phyloP scores from a whole-genome alignment of 2,797 vertebrate species.

The Sphaeramia orbicularis region DNA sequence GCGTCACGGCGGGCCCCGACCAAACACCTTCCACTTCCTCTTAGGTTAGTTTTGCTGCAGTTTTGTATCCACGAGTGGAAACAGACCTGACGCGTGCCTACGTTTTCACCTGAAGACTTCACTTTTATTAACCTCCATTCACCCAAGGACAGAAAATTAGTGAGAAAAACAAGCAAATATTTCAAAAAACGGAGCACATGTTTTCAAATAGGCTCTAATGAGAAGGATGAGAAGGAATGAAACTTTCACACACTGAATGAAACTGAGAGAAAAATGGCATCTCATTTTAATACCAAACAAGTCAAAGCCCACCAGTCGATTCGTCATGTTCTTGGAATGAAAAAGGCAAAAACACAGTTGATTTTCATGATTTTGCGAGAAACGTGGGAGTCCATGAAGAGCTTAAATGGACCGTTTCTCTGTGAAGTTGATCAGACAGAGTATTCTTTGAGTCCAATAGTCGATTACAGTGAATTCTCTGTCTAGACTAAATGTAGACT shows the following conservation, averaged over 20 bases:
- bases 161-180: too few species aligned
- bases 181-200: background rate
- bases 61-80: slow-evolving; percentile 61
- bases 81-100: slow-evolving; percentile 14
- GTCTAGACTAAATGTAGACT: background rate
- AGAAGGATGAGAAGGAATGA: slow-evolving; percentile 31
- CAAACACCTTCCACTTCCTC: slow-evolving; percentile 77
- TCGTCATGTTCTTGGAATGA: slow-evolving; percentile 53
- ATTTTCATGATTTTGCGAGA: slow-evolving; percentile 43
- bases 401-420: slow-evolving; percentile 16
- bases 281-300: slow-evolving; percentile 43
- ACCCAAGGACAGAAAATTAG: too few species aligned
- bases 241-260: slow-evolving; percentile 56
- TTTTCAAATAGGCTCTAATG: background rate
- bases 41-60: background rate
- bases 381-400: slow-evolving; percentile 61
- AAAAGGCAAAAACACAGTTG: slow-evolving; percentile 24
- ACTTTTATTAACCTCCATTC: background rate
- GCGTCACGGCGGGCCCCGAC: slow-evolving; percentile 85
- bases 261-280: background rate
- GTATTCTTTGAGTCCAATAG: background rate
- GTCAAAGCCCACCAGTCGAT: slow-evolving; percentile 19
- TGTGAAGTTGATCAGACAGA: slow-evolving; percentile 12
- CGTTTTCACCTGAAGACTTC: slow-evolving; percentile 26
- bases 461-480: background rate